These are phyloP conservation scores for Platichthys flesus DNA, from an alignment of 2,113 vertebrate species.

Conservation along the genomic window DNA sequence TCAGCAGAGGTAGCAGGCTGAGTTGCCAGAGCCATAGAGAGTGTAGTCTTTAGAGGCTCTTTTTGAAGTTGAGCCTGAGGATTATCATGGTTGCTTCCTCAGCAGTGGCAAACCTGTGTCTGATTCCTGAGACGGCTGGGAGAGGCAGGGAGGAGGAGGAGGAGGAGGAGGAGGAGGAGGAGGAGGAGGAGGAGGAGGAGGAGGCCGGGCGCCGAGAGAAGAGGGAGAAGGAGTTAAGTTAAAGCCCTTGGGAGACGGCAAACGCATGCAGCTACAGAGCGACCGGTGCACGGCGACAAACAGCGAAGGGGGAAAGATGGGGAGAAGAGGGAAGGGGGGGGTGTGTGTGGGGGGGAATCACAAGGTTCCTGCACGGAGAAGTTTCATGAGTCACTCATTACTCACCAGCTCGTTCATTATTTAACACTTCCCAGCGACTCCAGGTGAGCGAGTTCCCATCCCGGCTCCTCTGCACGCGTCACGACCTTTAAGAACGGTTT, in stretches of 20 bases:
- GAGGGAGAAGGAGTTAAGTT: constrained; percentile 41
- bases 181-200: constrained; percentile 31
- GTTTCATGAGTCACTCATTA: constrained; percentile 69
- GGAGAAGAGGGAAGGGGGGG: neutral
- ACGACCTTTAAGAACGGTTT: constrained; percentile 13
- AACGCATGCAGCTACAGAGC: constrained; percentile 45
- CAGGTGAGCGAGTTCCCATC: constrained; percentile 29
- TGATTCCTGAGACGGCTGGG: constrained; percentile 69
- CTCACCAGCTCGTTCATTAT: constrained; percentile 59
- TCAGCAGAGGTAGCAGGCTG: constrained; percentile 57
- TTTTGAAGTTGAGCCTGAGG: constrained; percentile 81
- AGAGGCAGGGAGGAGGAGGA: constrained; percentile 14
- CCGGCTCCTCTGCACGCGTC: neutral
- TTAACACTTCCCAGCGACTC: constrained; percentile 34
- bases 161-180: constrained; percentile 25
- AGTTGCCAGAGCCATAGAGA: constrained; percentile 69
- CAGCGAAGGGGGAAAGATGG: constrained; percentile 9
- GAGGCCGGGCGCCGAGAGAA: constrained; percentile 31
- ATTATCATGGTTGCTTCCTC: constrained; percentile 79
- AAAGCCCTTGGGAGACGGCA: constrained; percentile 50
- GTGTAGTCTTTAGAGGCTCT: constrained; percentile 75
- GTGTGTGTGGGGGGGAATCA: constrained; percentile 19
- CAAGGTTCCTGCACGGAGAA: constrained; percentile 31
- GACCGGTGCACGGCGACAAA: constrained; percentile 53
- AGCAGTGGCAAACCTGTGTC: constrained; percentile 76